Percentiles rank a stretch among this genome's conserved stretches.
Conservation (phyloP, 2,113 vertebrate species). For the Cinclus mexicanus region DNA sequence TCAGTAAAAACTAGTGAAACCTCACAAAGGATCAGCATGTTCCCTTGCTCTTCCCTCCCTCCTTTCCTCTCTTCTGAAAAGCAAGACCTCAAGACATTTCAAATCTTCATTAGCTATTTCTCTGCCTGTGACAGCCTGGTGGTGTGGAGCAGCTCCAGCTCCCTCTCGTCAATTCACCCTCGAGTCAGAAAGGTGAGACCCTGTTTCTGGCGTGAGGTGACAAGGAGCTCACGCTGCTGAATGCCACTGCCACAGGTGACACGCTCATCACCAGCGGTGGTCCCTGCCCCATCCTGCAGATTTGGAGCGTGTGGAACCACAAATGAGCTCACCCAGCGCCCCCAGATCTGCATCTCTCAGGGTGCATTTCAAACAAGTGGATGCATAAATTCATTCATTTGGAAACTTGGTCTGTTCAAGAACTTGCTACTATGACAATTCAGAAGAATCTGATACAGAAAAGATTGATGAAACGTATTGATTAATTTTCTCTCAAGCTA, state of each 20-base stretch:
- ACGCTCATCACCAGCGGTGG: neutral
- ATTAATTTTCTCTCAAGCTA: constrained; percentile 65
- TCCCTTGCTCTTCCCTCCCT: neutral
- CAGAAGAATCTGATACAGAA: constrained; percentile 32
- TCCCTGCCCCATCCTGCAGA: neutral
- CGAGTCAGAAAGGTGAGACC: neutral
- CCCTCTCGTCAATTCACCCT: neutral
- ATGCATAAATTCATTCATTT: constrained; percentile 26
- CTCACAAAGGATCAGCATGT: neutral
- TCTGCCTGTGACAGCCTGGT: neutral
- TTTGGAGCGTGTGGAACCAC: neutral
- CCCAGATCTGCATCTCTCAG: neutral
- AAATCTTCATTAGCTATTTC: neutral
- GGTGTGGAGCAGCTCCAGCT: neutral
- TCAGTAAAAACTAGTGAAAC: neutral
- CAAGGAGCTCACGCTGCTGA: neutral
- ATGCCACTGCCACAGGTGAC: neutral
- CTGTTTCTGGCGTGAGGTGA: neutral
- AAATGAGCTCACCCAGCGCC: neutral
- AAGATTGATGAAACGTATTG: constrained; percentile 64
- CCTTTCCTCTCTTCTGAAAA: neutral
- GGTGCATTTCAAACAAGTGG: neutral
- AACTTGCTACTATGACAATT: constrained; percentile 67
- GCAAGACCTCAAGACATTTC: neutral
- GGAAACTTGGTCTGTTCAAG: constrained; percentile 44